A percentile compares a stretch with the other conserved stretches of the same genome.
Evolutionary conservation across 2,113 vertebrate species (phyloP).

Genomic region (Panthera leo): DNA sequence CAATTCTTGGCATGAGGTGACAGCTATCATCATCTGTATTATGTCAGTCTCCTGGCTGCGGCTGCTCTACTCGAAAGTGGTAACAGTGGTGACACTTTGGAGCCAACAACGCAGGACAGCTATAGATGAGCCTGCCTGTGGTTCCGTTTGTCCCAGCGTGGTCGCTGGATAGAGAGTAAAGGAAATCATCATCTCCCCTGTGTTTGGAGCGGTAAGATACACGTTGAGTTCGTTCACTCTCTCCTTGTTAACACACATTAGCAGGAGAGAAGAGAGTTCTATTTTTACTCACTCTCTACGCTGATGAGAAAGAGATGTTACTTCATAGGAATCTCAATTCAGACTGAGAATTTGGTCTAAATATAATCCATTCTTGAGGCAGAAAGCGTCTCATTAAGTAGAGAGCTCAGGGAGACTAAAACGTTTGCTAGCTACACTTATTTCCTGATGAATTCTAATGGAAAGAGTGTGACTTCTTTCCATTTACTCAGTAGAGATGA

Average conservation of each 20-base stretch:
- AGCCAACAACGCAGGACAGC: not conserved
- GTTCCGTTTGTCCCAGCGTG: not conserved
- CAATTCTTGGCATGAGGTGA: not conserved
- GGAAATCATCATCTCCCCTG: not conserved
- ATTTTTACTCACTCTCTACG: constrained; percentile 65
- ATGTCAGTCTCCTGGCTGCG: not conserved
- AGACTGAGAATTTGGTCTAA: constrained; percentile 64
- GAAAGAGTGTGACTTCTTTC: constrained; percentile 33
- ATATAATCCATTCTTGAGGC: constrained; percentile 65
- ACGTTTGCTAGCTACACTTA: not conserved
- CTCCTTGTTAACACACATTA: constrained; percentile 41
- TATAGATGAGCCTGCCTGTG: not conserved
- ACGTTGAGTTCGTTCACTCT: constrained; percentile 57
- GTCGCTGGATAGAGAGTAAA: not conserved
- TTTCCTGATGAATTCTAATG: constrained; percentile 54
- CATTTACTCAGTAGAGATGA: not conserved
- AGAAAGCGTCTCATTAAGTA: constrained; percentile 68
- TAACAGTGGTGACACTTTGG: accelerated
- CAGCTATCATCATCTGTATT: not conserved
- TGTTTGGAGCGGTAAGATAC: not conserved
- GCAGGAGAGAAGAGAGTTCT: constrained; percentile 44
- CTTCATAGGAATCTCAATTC: constrained; percentile 64
- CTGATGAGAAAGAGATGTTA: constrained; percentile 71
- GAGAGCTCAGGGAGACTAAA: constrained; percentile 3
- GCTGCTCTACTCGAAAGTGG: not conserved